Evolutionary conservation across 2,888 invertebrate genomes (phyloP), one percentile per base, ranked within the genome.

Genomic region (Gastracanthus pulcherrimus): DNA sequence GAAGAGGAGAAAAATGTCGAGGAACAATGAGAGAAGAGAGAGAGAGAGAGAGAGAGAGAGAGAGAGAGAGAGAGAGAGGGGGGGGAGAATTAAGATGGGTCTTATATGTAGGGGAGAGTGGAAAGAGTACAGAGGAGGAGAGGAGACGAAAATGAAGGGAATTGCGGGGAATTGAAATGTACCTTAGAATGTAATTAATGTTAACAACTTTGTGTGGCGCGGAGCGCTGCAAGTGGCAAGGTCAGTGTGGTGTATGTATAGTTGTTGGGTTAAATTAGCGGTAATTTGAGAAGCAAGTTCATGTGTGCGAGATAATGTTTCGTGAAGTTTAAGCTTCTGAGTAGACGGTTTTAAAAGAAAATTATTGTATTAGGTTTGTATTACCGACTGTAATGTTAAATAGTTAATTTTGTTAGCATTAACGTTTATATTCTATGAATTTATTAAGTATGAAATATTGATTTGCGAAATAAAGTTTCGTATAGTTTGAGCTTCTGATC

Each of bases 21-120:
- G 38, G 60, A 69, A 80, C 69, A 75, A 69, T 75, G 75, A 75
- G 69, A 70, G 31, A 38, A 38, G 66, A 36, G 26, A 26, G 26
- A 60, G 16, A 64, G 29, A 26, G 51, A 55, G 51, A 26, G 58
- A 72, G 60, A 4, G 16, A 38, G 62, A 51, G 36, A 38, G 71
- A 31, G 31, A n/a, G n/a, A 41, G n/a, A n/a, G n/a, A n/a, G 62
- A 67, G 5, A 36, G 41, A 19, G 23, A 64, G 36, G 31, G 31
- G 11, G 4, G 41, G 45, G 67, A 67, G 45, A 58, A 77, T 71
- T 38, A 51, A 62, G 62, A 62, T 36, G 62, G 26, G 23, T 55
- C 55, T 55, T 45, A 9, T 45, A 45, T 45, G 19, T 48, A 64
- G 41, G 66, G 64, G 36, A 72, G 26, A 19, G 13, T n/a, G 11